Evolutionary conservation across 2,888 invertebrate genomes (phyloP).

Genomic region (Lepeophtheirus nordmannii): DNA sequence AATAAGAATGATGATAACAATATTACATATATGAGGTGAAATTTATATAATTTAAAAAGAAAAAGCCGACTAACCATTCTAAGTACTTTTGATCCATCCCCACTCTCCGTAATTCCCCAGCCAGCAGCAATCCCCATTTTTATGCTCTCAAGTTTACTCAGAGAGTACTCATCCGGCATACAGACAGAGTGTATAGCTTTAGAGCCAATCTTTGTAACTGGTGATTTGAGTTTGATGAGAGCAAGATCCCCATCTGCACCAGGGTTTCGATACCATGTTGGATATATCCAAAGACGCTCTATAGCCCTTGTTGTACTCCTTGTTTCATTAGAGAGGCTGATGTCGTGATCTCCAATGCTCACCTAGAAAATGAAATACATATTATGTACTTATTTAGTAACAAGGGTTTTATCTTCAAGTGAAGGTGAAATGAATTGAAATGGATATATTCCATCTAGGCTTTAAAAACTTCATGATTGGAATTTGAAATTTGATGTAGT

Average conservation of each 20-base stretch:
- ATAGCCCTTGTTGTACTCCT: neutral
- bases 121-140: neutral
- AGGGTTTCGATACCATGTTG: neutral
- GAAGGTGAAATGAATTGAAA: no score
- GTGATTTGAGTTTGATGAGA: neutral
- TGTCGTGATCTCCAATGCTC: constrained; percentile 6
- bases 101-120: constrained; percentile 13
- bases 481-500: no score
- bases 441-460: no score
- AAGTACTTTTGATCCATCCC: neutral
- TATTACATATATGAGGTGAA: no score
- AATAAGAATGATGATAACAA: no score
- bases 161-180: neutral
- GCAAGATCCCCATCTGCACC: neutral
- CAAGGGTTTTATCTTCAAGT: neutral
- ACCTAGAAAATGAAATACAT: neutral
- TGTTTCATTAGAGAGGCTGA: constrained; percentile 7
- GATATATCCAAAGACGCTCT: neutral
- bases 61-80: neutral
- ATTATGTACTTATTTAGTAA: neutral
- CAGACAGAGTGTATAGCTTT: constrained; percentile 1
- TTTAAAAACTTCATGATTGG: no score
- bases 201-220: neutral
- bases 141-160: neutral
- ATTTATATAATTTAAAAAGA: neutral